Evolutionary conservation across 2,888 invertebrate species (phyloP).

Genomic region (Synergus gifuensis): DNA sequence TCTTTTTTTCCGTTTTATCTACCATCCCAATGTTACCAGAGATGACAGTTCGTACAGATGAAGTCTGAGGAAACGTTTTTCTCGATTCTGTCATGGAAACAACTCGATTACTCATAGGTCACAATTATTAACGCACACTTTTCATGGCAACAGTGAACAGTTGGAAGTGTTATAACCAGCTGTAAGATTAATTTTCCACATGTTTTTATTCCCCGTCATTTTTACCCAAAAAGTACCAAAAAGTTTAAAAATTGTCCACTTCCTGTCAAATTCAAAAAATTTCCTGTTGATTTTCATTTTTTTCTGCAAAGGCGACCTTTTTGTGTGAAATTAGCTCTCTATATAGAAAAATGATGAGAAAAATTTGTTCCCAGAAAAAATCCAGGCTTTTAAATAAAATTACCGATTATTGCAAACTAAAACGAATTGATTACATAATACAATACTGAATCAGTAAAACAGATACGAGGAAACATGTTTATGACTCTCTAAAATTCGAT

Average conservation of each 20-base stretch:
- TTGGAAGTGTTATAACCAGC: neutral
- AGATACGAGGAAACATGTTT: neutral
- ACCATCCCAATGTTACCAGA: conserved; percentile 26
- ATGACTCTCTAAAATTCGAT: neutral
- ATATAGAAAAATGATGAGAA: too few species aligned
- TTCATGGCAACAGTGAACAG: conserved; percentile 22
- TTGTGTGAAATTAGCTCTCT: neutral
- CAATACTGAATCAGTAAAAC: neutral
- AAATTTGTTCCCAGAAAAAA: too few species aligned
- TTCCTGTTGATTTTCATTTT: neutral
- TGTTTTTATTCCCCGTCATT: neutral
- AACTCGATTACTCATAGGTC: conserved; percentile 29
- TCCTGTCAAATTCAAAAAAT: neutral
- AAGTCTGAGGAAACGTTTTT: conserved; percentile 38
- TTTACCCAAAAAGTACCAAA: neutral
- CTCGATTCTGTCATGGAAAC: conserved; percentile 18
- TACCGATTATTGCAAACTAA: too few species aligned
- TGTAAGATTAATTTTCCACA: neutral
- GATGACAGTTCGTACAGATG: conserved; percentile 26
- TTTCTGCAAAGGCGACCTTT: neutral
- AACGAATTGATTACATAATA: neutral
- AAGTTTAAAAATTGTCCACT: neutral
- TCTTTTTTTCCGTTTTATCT: conserved; percentile 8
- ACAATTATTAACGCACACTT: conserved; percentile 28
- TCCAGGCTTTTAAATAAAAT: too few species aligned